Conservation (phyloP, 1,140 invertebrate genomes). For the Venustaconcha ellipsiformis region DNA sequence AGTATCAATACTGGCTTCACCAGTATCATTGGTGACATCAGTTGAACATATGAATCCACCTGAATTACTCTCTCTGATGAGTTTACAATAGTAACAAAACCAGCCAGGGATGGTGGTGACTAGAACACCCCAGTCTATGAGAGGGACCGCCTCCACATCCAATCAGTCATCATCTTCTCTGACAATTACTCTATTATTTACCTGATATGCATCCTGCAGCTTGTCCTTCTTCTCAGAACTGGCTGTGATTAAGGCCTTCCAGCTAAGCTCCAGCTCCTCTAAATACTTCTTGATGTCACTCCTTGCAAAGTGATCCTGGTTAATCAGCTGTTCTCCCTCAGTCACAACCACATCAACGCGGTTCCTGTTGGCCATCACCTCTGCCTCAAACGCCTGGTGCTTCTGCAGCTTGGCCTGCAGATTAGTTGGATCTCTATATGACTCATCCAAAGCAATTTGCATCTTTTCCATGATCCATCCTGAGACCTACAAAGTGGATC, state of each 20-base stretch:
- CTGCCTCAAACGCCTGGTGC: slow-evolving; percentile 91
- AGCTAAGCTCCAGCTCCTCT: slow-evolving; percentile 89
- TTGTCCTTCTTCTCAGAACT: slow-evolving; percentile 91
- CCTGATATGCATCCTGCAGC: slow-evolving; percentile 84
- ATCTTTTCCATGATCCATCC: slow-evolving; percentile 99
- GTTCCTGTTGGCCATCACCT: slow-evolving; percentile 72
- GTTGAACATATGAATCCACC: too few relatives aligned
- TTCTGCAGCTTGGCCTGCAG: slow-evolving; percentile 94
- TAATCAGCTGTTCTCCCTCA: slow-evolving; percentile 77
- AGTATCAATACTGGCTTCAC: too few relatives aligned
- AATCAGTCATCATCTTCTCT: too few relatives aligned
- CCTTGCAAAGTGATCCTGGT: slow-evolving; percentile 82
- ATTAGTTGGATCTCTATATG: slow-evolving; percentile 79
- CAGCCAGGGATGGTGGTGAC: too few relatives aligned
- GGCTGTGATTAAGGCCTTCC: slow-evolving; percentile 90
- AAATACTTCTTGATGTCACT: slow-evolving; percentile 79
- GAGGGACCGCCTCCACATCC: too few relatives aligned
- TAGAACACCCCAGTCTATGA: too few relatives aligned
- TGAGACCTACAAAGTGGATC: slow-evolving; percentile 71
- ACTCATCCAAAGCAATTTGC: slow-evolving; percentile 98
- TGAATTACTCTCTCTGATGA: too few relatives aligned
- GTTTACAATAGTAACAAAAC: too few relatives aligned
- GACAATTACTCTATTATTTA: slow-evolving; percentile 12
- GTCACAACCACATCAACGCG: slow-evolving; percentile 93
- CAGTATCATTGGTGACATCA: too few relatives aligned